Evolutionary conservation across 2,113 vertebrate species (phyloP), one percentile per base, ranked within the genome.

Genomic region (Phyllopteryx taeniolatus): DNA sequence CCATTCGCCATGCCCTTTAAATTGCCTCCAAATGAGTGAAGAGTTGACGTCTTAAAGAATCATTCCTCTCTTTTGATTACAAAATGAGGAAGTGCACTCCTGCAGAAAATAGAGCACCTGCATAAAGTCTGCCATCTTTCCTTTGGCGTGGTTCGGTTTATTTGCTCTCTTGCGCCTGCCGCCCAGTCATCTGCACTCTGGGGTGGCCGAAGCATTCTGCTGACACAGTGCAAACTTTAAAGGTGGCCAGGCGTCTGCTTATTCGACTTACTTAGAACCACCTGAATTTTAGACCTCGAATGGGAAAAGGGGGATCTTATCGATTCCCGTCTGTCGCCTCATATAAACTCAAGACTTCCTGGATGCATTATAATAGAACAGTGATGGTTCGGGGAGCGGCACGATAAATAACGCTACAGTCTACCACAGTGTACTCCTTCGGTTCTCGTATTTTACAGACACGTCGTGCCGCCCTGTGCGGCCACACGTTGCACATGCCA

Each of bases 261-360:
- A 61, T 74, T 74, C 74, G 66, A 79, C 72, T 76, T 44, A 70
- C 72, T 31, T 44, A 13, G 33, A 70, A 60, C 20, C 65, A 53
- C 35, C 61, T 53, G 53, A 69, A 74, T 80, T 75, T 76, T 15
- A 49, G 22, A 75, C 61, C 68, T 71, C 39, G 71, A 65, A 67
- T 65, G 44, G 12, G 33, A n/a, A 79, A 71, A 78, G 61, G 4
- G 11, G 31, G 31, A 17, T 61, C 14, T 8, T 61, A 46, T 66
- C n/a, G n/a, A 46, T 27, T 66, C 22, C 43, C 35, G 63, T 46
- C 63, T 15, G 59, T 46, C 7, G n/a, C 43, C n/a, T 46, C 22
- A 8, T 44, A 46, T 6, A 2, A 65, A 42, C 19, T 5, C 3
- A 27, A 11, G 22, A 59, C 27, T 44, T 60, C 14, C 57, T 60